Base-by-base conservation (phyloP, 1,140 invertebrate genomes). In the Parasteatoda tepidariorum region DNA sequence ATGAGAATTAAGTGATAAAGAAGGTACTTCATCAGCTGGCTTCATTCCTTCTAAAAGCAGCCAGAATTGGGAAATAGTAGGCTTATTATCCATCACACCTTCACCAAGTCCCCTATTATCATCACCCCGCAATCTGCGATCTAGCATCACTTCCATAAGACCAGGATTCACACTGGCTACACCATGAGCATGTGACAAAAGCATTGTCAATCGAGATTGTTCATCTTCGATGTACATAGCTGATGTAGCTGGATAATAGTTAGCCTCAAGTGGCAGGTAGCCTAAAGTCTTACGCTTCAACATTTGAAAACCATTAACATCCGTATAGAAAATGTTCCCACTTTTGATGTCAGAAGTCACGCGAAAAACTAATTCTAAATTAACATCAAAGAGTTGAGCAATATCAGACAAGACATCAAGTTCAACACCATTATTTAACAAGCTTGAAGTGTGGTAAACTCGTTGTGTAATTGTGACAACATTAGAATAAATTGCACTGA, bases 31-130 rank as follows among this genome's bases (percentile, higher is more conserved):
- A 3, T 67, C 31, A 15, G 18, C 88, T 76, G 38, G 30, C 11
- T 76, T 68, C 2, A 88, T 89, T 62, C 88, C 90, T 88, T 97
- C 95, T 5, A 97, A 86, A 15, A 96, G 84, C 31, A 97, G 85
- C 70, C 92, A 92, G 88, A 97, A 97, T 22, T 92, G 89, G 87
- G 95, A 94, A 76, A 93, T 89, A 7, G 95, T 96, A 18, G 93
- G 91, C 18, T 87, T 85, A 89, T 98, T 98, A 89, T 98, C 97
- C 22, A 92, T 89, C 3, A 98, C 93, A 4, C 96, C 96, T 90
- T 99, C 96, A 13, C 93, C 94, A 34, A 98, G 88, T 5, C 98
- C 98, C 83, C 97, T 91, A 88, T 97, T 95, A 89, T 99, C 98
- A 90, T 99, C 98, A 88, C 96, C 95, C 75, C 93, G 93, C 71